These are phyloP conservation scores for Parus major DNA, from an alignment of 2,113 vertebrate species.

Conservation along the genomic window DNA sequence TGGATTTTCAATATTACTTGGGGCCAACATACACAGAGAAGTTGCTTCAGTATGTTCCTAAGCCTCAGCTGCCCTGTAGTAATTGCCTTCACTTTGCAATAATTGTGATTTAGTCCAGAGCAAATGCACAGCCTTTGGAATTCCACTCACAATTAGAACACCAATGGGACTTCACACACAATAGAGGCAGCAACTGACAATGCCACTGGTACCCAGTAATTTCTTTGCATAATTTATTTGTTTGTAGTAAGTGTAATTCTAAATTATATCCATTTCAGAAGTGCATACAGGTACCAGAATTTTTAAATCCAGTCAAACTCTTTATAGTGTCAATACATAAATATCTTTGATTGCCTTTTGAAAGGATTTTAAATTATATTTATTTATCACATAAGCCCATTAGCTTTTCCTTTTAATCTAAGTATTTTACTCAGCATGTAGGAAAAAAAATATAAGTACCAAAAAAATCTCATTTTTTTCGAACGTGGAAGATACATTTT, in stretches of 20 bases:
- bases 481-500: neutral
- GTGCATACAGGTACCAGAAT: neutral
- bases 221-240: neutral
- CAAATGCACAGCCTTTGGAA: neutral
- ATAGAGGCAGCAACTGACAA: neutral
- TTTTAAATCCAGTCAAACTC: neutral
- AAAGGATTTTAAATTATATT: neutral
- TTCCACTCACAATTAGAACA: neutral
- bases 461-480: neutral
- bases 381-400: neutral
- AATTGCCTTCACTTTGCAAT: slow-evolving; percentile 11
- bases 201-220: neutral
- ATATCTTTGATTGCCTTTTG: neutral
- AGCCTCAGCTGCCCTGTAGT: neutral
- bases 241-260: neutral
- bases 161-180: neutral
- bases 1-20: neutral
- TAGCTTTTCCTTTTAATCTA: neutral
- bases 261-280: neutral
- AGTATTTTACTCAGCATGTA: neutral
- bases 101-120: slow-evolving; percentile 35
- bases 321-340: neutral
- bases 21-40: neutral
- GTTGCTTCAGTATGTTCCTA: neutral
- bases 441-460: neutral